These are phyloP conservation scores for Percopsis transmontana DNA, from an alignment of 2,113 vertebrate genomes.

Conservation along the genomic window DNA sequence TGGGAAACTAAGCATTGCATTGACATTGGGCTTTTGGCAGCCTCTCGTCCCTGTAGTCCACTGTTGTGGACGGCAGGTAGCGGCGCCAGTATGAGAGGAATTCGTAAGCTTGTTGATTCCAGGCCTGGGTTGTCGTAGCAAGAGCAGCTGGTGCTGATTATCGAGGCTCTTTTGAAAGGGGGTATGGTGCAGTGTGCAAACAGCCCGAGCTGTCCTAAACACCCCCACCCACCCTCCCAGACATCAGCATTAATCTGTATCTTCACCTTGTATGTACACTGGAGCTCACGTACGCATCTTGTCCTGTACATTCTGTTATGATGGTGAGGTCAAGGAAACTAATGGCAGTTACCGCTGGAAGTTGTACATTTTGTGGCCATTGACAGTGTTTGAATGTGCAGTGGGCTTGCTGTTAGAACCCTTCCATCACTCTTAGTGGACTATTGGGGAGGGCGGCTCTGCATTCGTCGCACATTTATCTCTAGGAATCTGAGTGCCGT, in stretches of 20 bases:
- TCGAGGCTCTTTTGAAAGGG: conserved; percentile 65
- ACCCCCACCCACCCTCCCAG: conserved; percentile 21
- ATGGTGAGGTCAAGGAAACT: conserved; percentile 12
- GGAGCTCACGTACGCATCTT: conserved; percentile 43
- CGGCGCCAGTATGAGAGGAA: conserved; percentile 70
- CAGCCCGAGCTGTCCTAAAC: conserved; percentile 39
- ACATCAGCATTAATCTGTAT: conserved; percentile 59
- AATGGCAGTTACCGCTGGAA: conserved; percentile 32
- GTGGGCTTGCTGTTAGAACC: conserved; percentile 7
- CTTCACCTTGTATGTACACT: conserved; percentile 49
- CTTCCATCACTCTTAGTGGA: conserved; percentile 17
- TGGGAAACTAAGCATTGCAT: conserved; percentile 33
- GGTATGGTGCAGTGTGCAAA: conserved; percentile 62
- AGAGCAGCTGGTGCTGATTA: conserved; percentile 77
- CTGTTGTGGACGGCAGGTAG: conserved; percentile 67
- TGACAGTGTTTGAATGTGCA: conserved; percentile 14
- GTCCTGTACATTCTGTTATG: conserved; percentile 25
- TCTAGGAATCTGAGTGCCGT: conserved; percentile 35
- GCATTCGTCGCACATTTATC: conserved; percentile 40
- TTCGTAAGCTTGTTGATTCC: conserved; percentile 69
- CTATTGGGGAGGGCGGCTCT: background rate
- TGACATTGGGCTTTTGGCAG: conserved; percentile 9
- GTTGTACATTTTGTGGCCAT: conserved; percentile 5
- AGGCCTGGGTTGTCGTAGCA: conserved; percentile 63
- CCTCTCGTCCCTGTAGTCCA: conserved; percentile 24